Percentiles rank a stretch among this genome's conserved stretches.
Evolutionary conservation across 2,888 invertebrate genomes (phyloP).

Genomic region (Teleogryllus oceanicus): DNA sequence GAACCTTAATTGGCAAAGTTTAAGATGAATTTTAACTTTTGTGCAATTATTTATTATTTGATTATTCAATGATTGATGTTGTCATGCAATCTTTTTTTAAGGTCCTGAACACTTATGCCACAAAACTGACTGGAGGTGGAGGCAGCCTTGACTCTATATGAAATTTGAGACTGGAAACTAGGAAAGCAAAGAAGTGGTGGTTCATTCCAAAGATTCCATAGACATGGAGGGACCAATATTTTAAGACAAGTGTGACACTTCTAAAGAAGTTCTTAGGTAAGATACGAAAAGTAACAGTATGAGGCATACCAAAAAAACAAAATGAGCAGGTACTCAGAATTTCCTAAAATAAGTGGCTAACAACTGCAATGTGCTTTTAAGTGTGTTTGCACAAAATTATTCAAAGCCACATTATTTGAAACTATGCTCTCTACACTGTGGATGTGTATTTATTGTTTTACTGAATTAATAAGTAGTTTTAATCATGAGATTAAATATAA

Average conservation of each 20-base stretch:
- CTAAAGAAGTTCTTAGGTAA: too few relatives aligned
- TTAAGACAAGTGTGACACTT: too few relatives aligned
- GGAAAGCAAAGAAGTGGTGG: not conserved
- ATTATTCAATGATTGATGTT: too few relatives aligned
- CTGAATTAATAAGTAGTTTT: not conserved
- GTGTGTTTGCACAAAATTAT: not conserved
- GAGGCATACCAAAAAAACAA: too few relatives aligned
- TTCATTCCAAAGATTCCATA: not conserved
- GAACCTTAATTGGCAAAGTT: too few relatives aligned
- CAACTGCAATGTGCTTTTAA: not conserved
- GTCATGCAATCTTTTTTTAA: constrained; percentile 48
- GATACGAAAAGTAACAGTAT: too few relatives aligned
- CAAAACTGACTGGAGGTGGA: constrained; percentile 71
- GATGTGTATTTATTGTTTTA: constrained; percentile 18
- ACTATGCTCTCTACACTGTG: not conserved
- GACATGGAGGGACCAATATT: not conserved
- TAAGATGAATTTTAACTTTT: too few relatives aligned
- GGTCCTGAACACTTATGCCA: constrained; percentile 79
- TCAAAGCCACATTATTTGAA: not conserved
- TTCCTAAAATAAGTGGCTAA: not conserved
- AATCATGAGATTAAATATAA: not conserved
- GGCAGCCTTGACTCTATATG: constrained; percentile 43
- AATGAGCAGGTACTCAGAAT: too few relatives aligned
- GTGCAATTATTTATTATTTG: too few relatives aligned
- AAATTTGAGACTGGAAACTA: constrained; percentile 34